phyloP scores from a whole-genome alignment of 2,888 invertebrate species.

The Chamaedrilus cognettii region DNA sequence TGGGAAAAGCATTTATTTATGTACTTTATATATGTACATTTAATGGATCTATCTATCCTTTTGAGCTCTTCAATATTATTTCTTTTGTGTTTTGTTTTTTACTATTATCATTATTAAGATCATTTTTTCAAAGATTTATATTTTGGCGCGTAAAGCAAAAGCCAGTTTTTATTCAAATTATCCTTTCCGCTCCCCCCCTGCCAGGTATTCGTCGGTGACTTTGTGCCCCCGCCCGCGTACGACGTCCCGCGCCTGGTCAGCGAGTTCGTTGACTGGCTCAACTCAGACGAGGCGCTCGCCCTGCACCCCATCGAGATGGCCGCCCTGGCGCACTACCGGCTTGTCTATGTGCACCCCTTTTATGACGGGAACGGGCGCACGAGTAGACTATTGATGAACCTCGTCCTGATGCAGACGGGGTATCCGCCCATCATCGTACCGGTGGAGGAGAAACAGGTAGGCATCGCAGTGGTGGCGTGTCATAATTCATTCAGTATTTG shows the following conservation, averaged over 20 bases:
- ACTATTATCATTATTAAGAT: slow-evolving; percentile 11
- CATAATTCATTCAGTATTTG: too few species aligned
- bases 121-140: neutral
- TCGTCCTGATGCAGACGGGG: slow-evolving; percentile 87
- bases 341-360: slow-evolving; percentile 97
- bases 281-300: slow-evolving; percentile 76
- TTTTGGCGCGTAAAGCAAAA: neutral
- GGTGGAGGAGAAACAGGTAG: slow-evolving; percentile 78
- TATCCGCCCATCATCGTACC: slow-evolving; percentile 95
- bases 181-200: too few species aligned
- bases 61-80: too few species aligned
- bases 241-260: slow-evolving; percentile 81
- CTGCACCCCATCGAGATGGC: slow-evolving; percentile 93
- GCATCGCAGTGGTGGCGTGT: too few species aligned
- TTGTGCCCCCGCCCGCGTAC: slow-evolving; percentile 85
- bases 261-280: slow-evolving; percentile 88
- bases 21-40: too few species aligned
- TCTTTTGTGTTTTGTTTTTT: slow-evolving; percentile 6
- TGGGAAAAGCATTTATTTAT: too few species aligned
- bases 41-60: too few species aligned
- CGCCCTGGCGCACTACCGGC: slow-evolving; percentile 93
- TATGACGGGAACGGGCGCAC: slow-evolving; percentile 96
- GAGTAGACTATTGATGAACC: slow-evolving; percentile 92
- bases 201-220: slow-evolving; percentile 93
- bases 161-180: slow-evolving; percentile 23